phyloP scores from a whole-genome alignment of 2,888 invertebrate genomes.

The Meta bourneti region DNA sequence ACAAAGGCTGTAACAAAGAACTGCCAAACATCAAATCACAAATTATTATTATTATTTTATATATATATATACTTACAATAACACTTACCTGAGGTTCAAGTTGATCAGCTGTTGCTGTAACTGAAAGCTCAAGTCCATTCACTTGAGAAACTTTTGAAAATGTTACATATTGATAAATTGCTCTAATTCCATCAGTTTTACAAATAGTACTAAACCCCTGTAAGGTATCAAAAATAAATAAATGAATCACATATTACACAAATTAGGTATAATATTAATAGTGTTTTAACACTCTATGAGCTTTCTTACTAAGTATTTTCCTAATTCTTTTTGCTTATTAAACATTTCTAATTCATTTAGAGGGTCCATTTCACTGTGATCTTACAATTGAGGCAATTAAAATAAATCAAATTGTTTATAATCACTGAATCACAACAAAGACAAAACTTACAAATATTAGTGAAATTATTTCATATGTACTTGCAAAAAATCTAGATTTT shows the following conservation, averaged over 20 bases:
- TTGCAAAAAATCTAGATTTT: no score
- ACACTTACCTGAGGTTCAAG: conserved; percentile 71
- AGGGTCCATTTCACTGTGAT: no score
- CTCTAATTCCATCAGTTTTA: conserved; percentile 77
- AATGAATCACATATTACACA: not conserved
- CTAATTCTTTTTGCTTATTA: not conserved
- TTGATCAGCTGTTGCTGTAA: conserved; percentile 74
- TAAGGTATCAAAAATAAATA: not conserved
- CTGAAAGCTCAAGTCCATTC: conserved; percentile 59
- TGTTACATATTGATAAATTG: conserved; percentile 77
- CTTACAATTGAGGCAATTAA: no score
- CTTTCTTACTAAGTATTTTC: not conserved
- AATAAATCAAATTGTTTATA: no score
- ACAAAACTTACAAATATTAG: no score
- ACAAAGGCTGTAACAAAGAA: no score
- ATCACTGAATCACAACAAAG: no score
- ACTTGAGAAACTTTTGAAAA: conserved; percentile 61
- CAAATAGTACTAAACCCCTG: conserved; percentile 77
- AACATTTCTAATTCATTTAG: no score
- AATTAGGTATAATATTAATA: not conserved
- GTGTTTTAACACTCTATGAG: not conserved
- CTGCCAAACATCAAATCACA: no score
- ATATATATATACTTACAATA: no score
- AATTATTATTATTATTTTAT: no score
- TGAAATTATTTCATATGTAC: no score